phyloP scores from a whole-genome alignment of 2,888 invertebrate species.

The Torymus texanus region DNA sequence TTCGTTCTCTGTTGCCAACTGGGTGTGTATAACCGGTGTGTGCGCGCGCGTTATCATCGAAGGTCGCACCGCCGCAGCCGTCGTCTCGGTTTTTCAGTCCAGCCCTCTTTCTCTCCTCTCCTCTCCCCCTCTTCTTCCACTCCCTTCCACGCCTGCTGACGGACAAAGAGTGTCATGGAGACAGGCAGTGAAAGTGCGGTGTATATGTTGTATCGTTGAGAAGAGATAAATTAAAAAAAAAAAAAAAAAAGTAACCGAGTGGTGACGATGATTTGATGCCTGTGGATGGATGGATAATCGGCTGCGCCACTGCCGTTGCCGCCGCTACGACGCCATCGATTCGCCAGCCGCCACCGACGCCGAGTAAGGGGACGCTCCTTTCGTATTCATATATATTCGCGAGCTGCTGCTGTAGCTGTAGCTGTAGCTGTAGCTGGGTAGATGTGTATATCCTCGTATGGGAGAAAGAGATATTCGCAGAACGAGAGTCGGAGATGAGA shows the following conservation, averaged over 20 bases:
- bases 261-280: too few species aligned
- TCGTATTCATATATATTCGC: conserved; percentile 33
- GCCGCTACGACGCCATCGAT: conserved; percentile 49
- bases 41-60: too few species aligned
- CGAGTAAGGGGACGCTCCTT: conserved; percentile 52
- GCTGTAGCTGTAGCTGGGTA: too few species aligned
- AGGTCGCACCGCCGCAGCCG: too few species aligned
- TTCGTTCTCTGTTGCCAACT: background rate
- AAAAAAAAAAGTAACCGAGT: background rate
- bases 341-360: conserved; percentile 12
- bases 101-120: background rate
- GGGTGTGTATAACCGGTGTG: too few species aligned
- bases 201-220: background rate
- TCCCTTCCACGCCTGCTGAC: background rate
- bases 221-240: background rate
- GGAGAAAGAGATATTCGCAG: too few species aligned
- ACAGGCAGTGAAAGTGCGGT: background rate
- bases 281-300: conserved; percentile 60
- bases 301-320: conserved; percentile 33
- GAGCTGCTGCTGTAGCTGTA: background rate
- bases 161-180: too few species aligned
- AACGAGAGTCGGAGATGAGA: too few species aligned
- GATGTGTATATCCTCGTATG: too few species aligned
- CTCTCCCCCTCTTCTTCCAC: background rate
- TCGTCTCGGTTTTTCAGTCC: background rate